These are phyloP conservation scores for Tinea trinotella DNA, from an alignment of 2,888 invertebrate genomes.

Conservation along the genomic window DNA sequence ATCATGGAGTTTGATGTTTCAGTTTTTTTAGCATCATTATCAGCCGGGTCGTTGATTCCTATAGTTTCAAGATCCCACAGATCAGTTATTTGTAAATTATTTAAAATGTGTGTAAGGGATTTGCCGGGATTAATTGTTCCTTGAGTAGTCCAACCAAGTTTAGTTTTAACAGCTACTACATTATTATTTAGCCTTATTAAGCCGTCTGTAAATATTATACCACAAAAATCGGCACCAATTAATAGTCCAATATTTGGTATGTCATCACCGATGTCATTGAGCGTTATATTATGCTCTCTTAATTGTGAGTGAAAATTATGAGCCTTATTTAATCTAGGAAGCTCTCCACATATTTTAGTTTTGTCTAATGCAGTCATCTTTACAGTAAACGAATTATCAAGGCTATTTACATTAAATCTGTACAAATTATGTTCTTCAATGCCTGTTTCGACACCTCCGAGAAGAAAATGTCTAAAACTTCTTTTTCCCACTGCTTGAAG, in stretches of 20 bases:
- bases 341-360: neutral
- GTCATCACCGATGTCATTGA: neutral
- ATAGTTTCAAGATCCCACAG: slow-evolving; percentile 5
- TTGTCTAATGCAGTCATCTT: neutral
- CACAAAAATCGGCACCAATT: slow-evolving; percentile 1
- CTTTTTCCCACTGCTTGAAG: neutral
- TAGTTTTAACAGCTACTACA: slow-evolving; percentile 5
- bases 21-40: neutral
- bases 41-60: too few species aligned
- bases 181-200: neutral
- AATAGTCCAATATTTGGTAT: neutral
- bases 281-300: neutral
- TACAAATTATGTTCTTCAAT: neutral
- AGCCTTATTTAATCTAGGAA: neutral
- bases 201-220: neutral
- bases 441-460: neutral
- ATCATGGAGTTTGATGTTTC: too few species aligned
- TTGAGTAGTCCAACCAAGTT: slow-evolving; percentile 12
- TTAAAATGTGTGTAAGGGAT: too few species aligned
- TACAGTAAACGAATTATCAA: neutral
- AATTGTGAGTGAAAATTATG: neutral
- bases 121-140: neutral
- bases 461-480: neutral
- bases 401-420: neutral
- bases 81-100: neutral